These are phyloP conservation scores for Asteroscopus sphinx DNA, from an alignment of 2,888 invertebrate species.

Conservation along the genomic window DNA sequence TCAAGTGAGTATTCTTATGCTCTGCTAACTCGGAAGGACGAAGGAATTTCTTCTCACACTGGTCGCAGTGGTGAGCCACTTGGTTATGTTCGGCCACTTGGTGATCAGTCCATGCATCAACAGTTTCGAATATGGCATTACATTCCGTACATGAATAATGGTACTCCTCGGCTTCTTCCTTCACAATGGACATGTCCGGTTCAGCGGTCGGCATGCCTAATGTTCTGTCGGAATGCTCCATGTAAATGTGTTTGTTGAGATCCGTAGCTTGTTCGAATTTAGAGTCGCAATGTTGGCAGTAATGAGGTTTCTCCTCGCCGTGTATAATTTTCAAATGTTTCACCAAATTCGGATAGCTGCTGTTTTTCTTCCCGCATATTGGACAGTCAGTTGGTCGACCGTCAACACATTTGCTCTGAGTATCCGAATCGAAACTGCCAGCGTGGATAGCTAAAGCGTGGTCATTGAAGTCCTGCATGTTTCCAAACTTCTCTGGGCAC, in stretches of 20 bases:
- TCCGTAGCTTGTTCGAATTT: conserved; percentile 89
- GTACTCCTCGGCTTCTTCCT: conserved; percentile 87
- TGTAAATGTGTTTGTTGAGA: conserved; percentile 90
- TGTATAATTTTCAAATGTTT: conserved; percentile 89
- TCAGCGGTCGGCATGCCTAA: conserved; percentile 71
- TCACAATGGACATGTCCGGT: conserved; percentile 84
- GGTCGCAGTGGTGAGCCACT: conserved; percentile 89
- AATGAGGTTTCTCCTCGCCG: conserved; percentile 85
- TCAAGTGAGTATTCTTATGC: conserved; percentile 91
- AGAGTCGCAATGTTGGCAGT: conserved; percentile 90
- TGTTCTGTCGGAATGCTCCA: conserved; percentile 87
- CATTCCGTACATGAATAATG: conserved; percentile 91
- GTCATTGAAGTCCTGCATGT: conserved; percentile 85
- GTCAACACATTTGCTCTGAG: conserved; percentile 81
- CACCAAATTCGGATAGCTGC: conserved; percentile 88
- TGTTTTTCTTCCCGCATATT: conserved; percentile 88
- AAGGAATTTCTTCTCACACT: conserved; percentile 91
- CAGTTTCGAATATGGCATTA: conserved; percentile 89
- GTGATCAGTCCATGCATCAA: conserved; percentile 90
- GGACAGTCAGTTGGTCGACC: conserved; percentile 88
- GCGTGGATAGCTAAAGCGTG: conserved; percentile 85
- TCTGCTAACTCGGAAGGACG: conserved; percentile 91
- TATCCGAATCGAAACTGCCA: conserved; percentile 82
- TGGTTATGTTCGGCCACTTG: conserved; percentile 89
- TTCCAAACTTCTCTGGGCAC: conserved; percentile 83